Evolutionary conservation across 1,140 invertebrate genomes (phyloP).

Genomic region (Idris sp.): DNA sequence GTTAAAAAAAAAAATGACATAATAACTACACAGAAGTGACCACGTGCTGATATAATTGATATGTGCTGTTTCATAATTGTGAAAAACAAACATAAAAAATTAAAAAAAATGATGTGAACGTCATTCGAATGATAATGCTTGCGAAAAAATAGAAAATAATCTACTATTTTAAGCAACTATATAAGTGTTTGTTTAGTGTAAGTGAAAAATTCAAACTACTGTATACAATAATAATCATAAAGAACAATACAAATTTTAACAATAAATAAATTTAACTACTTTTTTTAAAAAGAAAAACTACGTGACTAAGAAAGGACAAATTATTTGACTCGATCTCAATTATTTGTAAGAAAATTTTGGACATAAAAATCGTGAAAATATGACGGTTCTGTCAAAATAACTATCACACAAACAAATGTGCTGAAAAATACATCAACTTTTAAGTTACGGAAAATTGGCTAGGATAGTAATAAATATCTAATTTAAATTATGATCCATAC

Average conservation of each 20-base stretch:
- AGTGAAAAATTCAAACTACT: conserved; percentile 14
- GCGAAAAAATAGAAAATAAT: conserved; percentile 67
- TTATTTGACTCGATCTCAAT: too few relatives aligned
- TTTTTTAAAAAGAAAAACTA: conserved; percentile 42
- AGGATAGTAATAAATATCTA: conserved; percentile 76
- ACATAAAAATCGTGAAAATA: conserved; percentile 29
- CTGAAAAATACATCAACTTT: conserved; percentile 77
- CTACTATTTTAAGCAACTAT: conserved; percentile 58
- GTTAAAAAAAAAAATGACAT: too few relatives aligned
- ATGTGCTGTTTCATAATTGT: conserved; percentile 62
- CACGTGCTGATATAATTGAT: conserved; percentile 58
- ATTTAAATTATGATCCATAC: conserved; percentile 78
- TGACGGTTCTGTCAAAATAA: conserved; percentile 25
- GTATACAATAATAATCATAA: too few relatives aligned
- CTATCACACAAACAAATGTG: conserved; percentile 67
- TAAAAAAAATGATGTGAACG: conserved; percentile 49
- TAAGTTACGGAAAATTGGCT: conserved; percentile 71
- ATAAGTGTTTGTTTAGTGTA: conserved; percentile 46
- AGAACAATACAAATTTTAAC: too few relatives aligned
- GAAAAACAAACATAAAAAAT: too few relatives aligned
- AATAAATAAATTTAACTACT: not conserved
- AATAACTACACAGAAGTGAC: too few relatives aligned
- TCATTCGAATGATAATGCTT: conserved; percentile 73
- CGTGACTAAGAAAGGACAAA: not conserved
- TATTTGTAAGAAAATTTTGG: conserved; percentile 13